A percentile compares a stretch with the other conserved stretches of the same genome.
These are phyloP conservation scores for Diacarnus erythraeanus DNA, from an alignment of 37 sponge, comb jelly and placozoan genomes.

Conservation along the genomic window DNA sequence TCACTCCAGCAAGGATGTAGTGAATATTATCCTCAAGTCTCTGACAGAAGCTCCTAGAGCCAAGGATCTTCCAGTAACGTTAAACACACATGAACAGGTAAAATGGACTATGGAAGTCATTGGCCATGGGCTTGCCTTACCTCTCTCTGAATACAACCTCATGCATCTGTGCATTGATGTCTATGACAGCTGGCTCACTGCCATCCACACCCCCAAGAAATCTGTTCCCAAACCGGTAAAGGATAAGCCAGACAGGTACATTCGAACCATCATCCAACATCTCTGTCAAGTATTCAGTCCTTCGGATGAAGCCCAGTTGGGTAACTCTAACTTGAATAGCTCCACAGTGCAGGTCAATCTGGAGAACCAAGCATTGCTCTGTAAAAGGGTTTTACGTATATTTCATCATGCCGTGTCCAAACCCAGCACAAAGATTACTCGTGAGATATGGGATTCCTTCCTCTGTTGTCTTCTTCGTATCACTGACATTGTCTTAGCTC, in stretches of 20 bases:
- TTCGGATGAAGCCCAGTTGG: background rate
- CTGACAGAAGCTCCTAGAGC: slow-evolving; percentile 1
- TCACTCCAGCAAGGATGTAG: slow-evolving; percentile 48
- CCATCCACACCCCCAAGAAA: slow-evolving; percentile 23
- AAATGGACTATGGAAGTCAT: slow-evolving; percentile 84
- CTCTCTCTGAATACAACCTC: slow-evolving; percentile 52
- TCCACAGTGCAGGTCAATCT: background rate
- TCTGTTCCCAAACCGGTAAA: slow-evolving; percentile 59
- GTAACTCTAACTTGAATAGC: background rate
- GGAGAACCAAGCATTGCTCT: slow-evolving; percentile 53
- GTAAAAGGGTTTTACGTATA: slow-evolving; percentile 53
- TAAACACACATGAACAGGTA: slow-evolving; percentile 55
- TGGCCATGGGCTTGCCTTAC: slow-evolving; percentile 74
- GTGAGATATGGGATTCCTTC: slow-evolving; percentile 57
- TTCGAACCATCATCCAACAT: slow-evolving; percentile 59
- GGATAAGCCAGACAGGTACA: slow-evolving; percentile 55
- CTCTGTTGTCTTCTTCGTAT: slow-evolving; percentile 52
- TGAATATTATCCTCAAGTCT: slow-evolving; percentile 56
- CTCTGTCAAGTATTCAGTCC: slow-evolving; percentile 46
- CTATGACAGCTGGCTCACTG: slow-evolving; percentile 73
- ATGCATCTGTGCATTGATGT: slow-evolving; percentile 55
- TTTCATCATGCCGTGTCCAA: slow-evolving; percentile 15
- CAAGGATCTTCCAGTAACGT: background rate
- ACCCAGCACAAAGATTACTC: slow-evolving; percentile 12
- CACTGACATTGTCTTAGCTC: slow-evolving; percentile 51